Percentiles rank a stretch among this genome's conserved stretches.
These are phyloP conservation scores for Neoniphon sammara DNA, from an alignment of 2,797 vertebrate species.

Conservation along the genomic window DNA sequence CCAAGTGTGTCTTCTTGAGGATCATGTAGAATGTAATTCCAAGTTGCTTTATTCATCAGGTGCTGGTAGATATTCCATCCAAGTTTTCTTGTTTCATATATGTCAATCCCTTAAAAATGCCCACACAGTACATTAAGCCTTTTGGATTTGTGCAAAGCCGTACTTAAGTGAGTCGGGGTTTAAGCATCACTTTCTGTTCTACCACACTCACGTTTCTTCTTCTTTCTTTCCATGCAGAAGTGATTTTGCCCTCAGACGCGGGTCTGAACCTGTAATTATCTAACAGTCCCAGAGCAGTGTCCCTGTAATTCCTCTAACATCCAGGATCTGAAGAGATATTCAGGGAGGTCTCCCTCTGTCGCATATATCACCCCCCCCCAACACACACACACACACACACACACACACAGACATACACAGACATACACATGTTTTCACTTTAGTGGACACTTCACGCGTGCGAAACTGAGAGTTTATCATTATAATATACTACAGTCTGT, in stretches of 20 bases:
- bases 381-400: slow-evolving; percentile 27
- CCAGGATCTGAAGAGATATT: slow-evolving; percentile 46
- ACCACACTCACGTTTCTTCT: slow-evolving; percentile 57
- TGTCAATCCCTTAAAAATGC: slow-evolving; percentile 33
- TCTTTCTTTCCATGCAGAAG: slow-evolving; percentile 62
- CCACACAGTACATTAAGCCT: slow-evolving; percentile 50
- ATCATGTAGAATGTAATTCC: too few relatives aligned
- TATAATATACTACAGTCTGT: slow-evolving; percentile 4
- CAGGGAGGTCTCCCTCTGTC: slow-evolving; percentile 73
- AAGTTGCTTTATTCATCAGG: slow-evolving; percentile 5
- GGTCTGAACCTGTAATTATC: slow-evolving; percentile 73
- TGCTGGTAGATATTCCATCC: slow-evolving; percentile 1
- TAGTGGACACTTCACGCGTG: slow-evolving; percentile 33
- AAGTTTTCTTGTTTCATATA: slow-evolving; percentile 19
- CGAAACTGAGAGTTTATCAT: slow-evolving; percentile 34
- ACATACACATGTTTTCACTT: slow-evolving; percentile 41
- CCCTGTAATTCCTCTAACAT: slow-evolving; percentile 70
- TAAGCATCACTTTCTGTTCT: slow-evolving; percentile 62
- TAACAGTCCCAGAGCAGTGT: slow-evolving; percentile 59
- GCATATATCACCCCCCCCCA: slow-evolving; percentile 32
- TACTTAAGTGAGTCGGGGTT: slow-evolving; percentile 53
- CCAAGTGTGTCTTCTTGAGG: too few relatives aligned
- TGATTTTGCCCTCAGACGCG: slow-evolving; percentile 64
- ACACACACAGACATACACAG: not conserved
- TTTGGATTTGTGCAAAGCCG: slow-evolving; percentile 54